Evolutionary conservation across 2,888 invertebrate species (phyloP), one percentile per base, ranked within the genome.

Genomic region (Trichacis sp.): DNA sequence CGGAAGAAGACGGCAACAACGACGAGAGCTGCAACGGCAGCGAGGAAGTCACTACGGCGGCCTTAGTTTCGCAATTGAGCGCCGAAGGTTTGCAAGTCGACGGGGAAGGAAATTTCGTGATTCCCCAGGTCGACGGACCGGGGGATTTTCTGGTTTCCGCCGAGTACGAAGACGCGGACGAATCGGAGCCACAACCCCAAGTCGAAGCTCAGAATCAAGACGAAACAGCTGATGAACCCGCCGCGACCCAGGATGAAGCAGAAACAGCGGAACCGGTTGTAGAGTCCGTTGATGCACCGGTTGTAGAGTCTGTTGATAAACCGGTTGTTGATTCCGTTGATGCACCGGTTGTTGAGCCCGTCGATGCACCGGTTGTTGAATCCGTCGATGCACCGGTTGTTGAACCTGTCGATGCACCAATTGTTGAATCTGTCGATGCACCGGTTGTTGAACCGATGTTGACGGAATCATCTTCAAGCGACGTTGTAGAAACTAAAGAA

Each of bases 11-110:
- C 19, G 67, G 71, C 0, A 83, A 83, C 62, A 73, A 78, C n/a
- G 83, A 83, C 18, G 83, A 84, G 19, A 81, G 78, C 38, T 84
- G 84, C 64, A 84, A 84, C 14, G 84, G 84, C 0, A 83, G 79
- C 42, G 83, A 84, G 36, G 78, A 79, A 11, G 68, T 77, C 20
- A 72, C 73, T 1, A 75, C 81, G 0, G 77, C 78, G 6, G 78
- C 73, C 14, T 58, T 79, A 8, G 82, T 80, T 0, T 75, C 80
- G 2, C 81, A 80, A 52, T 71, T 82, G 51, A 66, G 71, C 1
- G 75, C 71, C 4, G 84, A 84, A 38, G 72, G 81, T 0, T 81
- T 84, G 81, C 82, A 84, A 64, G 80, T 84, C 0, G 84, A 84
- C 29, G 79, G 79, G 1, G 84, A 84, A 1, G 83, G 81, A 0